Evolutionary conservation across 2,797 vertebrate species (phyloP).

Genomic region (Fratercula arctica): DNA sequence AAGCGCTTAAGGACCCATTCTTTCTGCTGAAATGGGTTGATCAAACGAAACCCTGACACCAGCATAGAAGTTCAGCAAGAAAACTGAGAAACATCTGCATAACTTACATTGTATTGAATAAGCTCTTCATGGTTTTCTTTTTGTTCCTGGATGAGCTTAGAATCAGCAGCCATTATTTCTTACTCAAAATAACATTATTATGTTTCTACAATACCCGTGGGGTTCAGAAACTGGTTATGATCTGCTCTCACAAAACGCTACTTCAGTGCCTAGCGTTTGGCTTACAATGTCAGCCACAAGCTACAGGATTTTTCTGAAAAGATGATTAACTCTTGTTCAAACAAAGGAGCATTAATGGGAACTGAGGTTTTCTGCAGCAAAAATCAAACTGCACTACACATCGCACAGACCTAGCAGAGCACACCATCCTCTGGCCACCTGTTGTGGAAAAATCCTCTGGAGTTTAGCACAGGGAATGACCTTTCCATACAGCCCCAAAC

Average conservation of each 20-base stretch:
- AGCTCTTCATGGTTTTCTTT: not conserved
- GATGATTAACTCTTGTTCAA: not conserved
- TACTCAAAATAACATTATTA: slow-evolving; percentile 18
- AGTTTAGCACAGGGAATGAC: not conserved
- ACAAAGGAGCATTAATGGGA: not conserved
- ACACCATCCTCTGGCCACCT: not conserved
- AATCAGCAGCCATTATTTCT: slow-evolving; percentile 53
- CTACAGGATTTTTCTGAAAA: not conserved
- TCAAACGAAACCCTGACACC: slow-evolving; percentile 7
- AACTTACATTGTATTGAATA: not conserved
- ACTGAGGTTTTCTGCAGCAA: not conserved
- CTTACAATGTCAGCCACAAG: not conserved
- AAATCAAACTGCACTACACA: not conserved
- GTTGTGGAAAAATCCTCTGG: not conserved
- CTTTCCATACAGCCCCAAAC: not conserved
- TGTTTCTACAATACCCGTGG: not conserved
- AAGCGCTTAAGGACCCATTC: not conserved
- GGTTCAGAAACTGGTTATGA: not conserved
- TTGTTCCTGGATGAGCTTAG: slow-evolving; percentile 13
- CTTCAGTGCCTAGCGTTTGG: not conserved
- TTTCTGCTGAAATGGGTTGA: not conserved
- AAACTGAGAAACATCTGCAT: slow-evolving; percentile 33
- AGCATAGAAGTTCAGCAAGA: slow-evolving; percentile 3
- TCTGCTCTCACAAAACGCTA: not conserved
- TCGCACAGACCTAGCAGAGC: not conserved